phyloP scores from a whole-genome alignment of 2,888 invertebrate species.

The Epinotia bilunana region DNA sequence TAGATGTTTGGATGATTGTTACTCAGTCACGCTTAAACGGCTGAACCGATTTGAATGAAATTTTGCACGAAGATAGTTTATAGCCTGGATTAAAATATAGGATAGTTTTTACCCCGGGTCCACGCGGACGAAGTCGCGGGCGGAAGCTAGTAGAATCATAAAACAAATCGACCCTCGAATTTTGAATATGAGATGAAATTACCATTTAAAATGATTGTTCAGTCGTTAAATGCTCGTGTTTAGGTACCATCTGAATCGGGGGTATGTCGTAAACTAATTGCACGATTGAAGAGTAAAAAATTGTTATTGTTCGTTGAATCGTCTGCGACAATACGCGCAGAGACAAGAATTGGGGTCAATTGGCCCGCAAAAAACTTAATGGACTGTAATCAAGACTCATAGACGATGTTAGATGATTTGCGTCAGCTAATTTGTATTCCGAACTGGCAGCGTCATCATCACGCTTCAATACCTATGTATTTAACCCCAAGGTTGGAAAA shows the following conservation, averaged over 20 bases:
- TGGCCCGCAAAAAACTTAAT: constrained; percentile 73
- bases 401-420: constrained; percentile 64
- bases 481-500: constrained; percentile 49
- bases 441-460: constrained; percentile 60
- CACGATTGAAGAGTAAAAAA: constrained; percentile 35
- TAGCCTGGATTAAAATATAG: no score
- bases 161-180: no score
- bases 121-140: no score
- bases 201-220: neutral
- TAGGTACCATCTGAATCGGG: constrained; percentile 22
- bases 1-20: no score
- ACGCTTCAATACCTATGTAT: constrained; percentile 38
- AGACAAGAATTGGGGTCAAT: constrained; percentile 71
- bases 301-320: constrained; percentile 30
- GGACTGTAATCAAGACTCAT: constrained; percentile 74
- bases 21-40: no score
- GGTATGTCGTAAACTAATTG: constrained; percentile 36
- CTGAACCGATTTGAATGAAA: no score
- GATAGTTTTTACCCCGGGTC: no score
- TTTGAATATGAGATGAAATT: no score
- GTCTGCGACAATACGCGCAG: constrained; percentile 59
- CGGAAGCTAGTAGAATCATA: no score
- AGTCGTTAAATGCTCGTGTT: constrained; percentile 1
- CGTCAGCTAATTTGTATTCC: constrained; percentile 63
- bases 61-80: no score